Evolutionary conservation across 37 sponge, comb jelly and placozoan genomes (phyloP).

Genomic region (Halichondria panicea): DNA sequence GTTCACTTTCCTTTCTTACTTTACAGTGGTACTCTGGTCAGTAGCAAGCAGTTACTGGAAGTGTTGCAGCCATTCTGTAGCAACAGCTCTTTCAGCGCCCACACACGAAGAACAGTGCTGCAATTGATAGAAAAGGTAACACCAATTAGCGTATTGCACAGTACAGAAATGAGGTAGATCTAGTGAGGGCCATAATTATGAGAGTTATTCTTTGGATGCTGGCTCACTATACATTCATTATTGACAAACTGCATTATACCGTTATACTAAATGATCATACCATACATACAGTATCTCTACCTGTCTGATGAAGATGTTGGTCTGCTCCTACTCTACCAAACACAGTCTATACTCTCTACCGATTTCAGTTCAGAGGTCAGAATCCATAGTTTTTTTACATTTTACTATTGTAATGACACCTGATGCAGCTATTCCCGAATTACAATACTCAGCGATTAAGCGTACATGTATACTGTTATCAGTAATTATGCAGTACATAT

Average conservation of each 20-base stretch:
- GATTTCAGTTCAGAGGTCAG: slow-evolving; percentile 8
- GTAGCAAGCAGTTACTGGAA: slow-evolving; percentile 8
- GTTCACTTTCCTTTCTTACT: not conserved
- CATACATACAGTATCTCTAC: slow-evolving; percentile 1
- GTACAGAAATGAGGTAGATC: no score
- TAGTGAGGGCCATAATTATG: no score
- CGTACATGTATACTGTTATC: no score
- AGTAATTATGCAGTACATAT: no score
- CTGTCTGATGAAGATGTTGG: slow-evolving; percentile 23
- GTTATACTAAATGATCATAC: not conserved
- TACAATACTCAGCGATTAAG: no score
- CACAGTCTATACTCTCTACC: slow-evolving; percentile 28
- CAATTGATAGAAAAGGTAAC: slow-evolving; percentile 27
- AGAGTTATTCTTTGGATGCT: no score
- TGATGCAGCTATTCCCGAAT: no score
- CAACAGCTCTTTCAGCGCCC: not conserved
- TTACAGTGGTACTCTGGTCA: not conserved
- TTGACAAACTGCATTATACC: not conserved
- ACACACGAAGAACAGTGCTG: not conserved
- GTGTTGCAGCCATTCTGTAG: slow-evolving; percentile 25
- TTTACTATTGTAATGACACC: no score
- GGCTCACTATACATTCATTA: no score
- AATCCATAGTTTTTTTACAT: no score
- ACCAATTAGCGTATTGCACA: not conserved
- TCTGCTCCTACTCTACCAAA: slow-evolving; percentile 26